A percentile compares a stretch with the other conserved stretches of the same genome.
Conservation (phyloP, 2,888 invertebrate genomes). For the Dorcus parallelipipedus region DNA sequence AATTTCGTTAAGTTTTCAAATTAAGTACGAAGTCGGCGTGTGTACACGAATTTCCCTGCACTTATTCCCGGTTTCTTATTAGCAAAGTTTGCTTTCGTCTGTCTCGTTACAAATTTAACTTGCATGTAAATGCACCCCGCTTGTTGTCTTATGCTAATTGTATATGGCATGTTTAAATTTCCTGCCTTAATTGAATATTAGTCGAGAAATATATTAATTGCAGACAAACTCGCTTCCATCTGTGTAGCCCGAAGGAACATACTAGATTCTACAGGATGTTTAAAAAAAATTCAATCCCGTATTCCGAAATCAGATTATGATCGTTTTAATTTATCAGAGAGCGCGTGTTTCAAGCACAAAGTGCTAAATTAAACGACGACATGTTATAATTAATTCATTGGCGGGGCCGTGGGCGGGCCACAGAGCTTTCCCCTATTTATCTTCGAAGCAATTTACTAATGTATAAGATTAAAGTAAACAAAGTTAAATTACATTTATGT, state of each 20-base stretch:
- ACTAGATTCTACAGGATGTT: too few relatives aligned
- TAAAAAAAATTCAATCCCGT: too few relatives aligned
- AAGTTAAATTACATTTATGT: conserved; percentile 27
- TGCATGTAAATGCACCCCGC: conserved; percentile 13
- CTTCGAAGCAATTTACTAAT: conserved; percentile 19
- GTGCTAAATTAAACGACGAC: not conserved
- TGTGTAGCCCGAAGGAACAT: not conserved
- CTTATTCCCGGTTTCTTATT: not conserved
- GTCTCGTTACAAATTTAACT: not conserved
- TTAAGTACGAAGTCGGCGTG: not conserved
- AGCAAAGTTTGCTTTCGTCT: not conserved
- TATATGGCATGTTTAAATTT: conserved; percentile 13
- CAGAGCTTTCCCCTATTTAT: conserved; percentile 6
- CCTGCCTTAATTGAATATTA: conserved; percentile 9
- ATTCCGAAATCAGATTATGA: too few relatives aligned
- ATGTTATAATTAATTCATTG: conserved; percentile 12
- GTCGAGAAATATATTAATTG: conserved; percentile 1
- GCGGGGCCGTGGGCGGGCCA: not conserved
- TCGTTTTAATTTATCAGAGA: not conserved
- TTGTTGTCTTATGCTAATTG: conserved; percentile 19
- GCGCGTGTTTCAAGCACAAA: too few relatives aligned
- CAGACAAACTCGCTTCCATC: not conserved
- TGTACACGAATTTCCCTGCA: not conserved
- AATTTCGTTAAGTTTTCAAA: not conserved
- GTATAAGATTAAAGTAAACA: conserved; percentile 18